Percentiles rank a stretch among this genome's conserved stretches.
These are phyloP conservation scores for Platycnemis pennipes DNA, from an alignment of 2,888 invertebrate species.

Conservation along the genomic window DNA sequence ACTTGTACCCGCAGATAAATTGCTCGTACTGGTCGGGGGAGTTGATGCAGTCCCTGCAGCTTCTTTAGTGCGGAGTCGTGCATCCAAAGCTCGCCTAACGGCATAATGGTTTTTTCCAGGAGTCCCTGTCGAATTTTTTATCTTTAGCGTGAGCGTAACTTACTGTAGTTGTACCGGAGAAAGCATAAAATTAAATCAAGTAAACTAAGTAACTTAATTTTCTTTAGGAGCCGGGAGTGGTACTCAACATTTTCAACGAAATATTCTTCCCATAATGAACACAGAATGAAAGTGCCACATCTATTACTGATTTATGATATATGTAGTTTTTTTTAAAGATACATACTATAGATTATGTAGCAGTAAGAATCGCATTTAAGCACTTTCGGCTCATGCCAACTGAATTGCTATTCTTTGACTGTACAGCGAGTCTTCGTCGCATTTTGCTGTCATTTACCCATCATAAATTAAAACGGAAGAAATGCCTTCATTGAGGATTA, in stretches of 20 bases:
- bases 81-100: conserved; percentile 18
- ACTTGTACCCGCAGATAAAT: conserved; percentile 22
- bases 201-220: neutral
- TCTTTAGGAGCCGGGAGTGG: neutral
- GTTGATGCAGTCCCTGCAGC: conserved; percentile 16
- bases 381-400: too few relatives aligned
- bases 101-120: neutral
- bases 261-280: neutral
- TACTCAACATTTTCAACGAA: neutral
- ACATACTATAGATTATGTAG: too few relatives aligned
- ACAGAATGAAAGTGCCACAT: neutral
- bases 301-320: neutral
- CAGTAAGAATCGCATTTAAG: too few relatives aligned
- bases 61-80: conserved; percentile 9
- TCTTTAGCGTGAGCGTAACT: neutral
- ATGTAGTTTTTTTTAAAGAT: too few relatives aligned
- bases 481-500: too few relatives aligned
- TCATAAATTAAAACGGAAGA: too few relatives aligned
- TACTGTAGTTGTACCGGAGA: neutral
- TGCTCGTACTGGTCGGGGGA: conserved; percentile 18
- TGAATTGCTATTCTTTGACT: too few relatives aligned
- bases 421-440: too few relatives aligned
- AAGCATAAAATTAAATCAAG: neutral
- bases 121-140: neutral
- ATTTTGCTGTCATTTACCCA: too few relatives aligned